Evolutionary conservation across 2,888 invertebrate genomes (phyloP).

Genomic region (Megaustenia siamemsis): DNA sequence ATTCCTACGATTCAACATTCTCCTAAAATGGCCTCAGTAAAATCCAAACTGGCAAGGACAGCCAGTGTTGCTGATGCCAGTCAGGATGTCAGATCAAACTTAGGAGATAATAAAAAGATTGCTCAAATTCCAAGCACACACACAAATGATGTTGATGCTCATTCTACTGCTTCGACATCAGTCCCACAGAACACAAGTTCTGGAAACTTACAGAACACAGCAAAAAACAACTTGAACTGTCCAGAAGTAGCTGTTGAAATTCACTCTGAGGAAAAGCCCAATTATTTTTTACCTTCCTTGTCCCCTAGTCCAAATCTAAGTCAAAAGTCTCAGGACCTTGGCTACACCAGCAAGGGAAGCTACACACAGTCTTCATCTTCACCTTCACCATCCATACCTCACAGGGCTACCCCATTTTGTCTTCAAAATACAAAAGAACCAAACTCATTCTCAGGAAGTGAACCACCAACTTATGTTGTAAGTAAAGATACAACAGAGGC

Average conservation of each 20-base stretch:
- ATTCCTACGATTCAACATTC: background rate
- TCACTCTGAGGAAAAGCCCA: background rate
- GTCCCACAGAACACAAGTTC: background rate
- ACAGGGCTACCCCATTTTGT: slow-evolving; percentile 37
- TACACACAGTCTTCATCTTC: slow-evolving; percentile 51
- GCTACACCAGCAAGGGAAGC: slow-evolving; percentile 45
- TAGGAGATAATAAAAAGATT: background rate
- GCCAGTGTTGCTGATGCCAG: background rate
- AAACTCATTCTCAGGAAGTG: slow-evolving; percentile 31
- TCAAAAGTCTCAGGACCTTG: slow-evolving; percentile 50
- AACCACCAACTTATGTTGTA: slow-evolving; percentile 40
- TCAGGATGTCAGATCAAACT: background rate
- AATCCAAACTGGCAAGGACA: background rate
- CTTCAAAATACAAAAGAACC: slow-evolving; percentile 43
- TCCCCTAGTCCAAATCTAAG: slow-evolving; percentile 44
- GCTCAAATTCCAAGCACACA: background rate
- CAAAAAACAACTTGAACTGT: background rate
- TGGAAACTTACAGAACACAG: background rate
- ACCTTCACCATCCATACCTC: slow-evolving; percentile 46
- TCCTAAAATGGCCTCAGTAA: slow-evolving; percentile 1
- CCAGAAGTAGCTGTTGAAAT: slow-evolving; percentile 24
- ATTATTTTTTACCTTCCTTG: slow-evolving; percentile 9
- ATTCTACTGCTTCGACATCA: background rate
- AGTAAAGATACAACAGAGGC: slow-evolving; percentile 41
- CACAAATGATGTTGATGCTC: background rate